Conservation (phyloP, 2,113 vertebrate species). For the Sciurus niger region DNA sequence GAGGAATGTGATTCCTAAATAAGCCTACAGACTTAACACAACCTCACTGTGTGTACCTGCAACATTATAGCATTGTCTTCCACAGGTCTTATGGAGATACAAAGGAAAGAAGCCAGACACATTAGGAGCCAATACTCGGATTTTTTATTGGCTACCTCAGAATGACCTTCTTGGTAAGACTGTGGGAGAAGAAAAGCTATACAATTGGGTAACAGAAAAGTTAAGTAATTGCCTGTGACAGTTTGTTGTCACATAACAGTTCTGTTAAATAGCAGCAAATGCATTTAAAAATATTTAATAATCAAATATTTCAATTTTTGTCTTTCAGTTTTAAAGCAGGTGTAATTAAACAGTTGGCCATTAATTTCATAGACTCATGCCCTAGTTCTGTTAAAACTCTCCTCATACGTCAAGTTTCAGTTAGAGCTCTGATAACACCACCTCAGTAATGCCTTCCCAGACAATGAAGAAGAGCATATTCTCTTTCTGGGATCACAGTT, state of each 20-base stretch:
- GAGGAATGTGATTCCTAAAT: background rate
- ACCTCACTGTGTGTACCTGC: background rate
- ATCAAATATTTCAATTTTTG: background rate
- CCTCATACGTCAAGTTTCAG: background rate
- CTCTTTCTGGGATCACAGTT: background rate
- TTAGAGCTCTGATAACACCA: background rate
- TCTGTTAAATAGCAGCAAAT: background rate
- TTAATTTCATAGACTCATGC: background rate
- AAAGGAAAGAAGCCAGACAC: constrained; percentile 89
- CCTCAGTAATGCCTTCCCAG: background rate
- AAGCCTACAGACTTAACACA: background rate
- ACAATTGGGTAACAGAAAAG: background rate
- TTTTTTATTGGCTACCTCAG: constrained; percentile 95
- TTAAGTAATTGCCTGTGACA: background rate
- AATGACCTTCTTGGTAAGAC: constrained; percentile 94
- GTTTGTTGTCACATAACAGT: no score
- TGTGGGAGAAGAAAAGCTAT: background rate
- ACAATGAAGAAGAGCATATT: background rate
- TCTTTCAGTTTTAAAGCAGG: background rate
- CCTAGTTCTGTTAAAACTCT: background rate
- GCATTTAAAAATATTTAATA: background rate
- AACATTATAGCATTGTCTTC: constrained; percentile 50
- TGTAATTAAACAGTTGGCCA: background rate
- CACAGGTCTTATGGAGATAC: constrained; percentile 94
- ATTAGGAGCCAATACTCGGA: constrained; percentile 90